phyloP scores from a whole-genome alignment of 2,888 invertebrate genomes.

The Cerastis leucographa region DNA sequence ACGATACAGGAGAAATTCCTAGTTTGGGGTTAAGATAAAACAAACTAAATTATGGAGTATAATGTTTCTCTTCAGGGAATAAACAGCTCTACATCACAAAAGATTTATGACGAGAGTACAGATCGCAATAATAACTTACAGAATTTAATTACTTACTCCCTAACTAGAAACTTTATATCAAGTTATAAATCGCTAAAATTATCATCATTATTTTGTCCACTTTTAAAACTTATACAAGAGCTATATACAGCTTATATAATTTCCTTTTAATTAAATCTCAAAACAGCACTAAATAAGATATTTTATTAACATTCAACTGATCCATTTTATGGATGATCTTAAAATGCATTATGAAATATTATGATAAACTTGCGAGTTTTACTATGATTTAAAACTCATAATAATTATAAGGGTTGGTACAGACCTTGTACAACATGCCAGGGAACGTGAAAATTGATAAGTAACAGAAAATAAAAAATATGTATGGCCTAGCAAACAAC shows the following conservation, averaged over 20 bases:
- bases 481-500: not conserved
- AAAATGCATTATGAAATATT: slow-evolving; percentile 23
- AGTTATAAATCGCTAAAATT: slow-evolving; percentile 24
- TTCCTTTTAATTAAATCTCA: slow-evolving; percentile 8
- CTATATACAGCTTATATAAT: not conserved
- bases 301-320: slow-evolving; percentile 6
- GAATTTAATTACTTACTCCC: slow-evolving; percentile 10
- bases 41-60: not conserved
- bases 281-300: slow-evolving; percentile 10
- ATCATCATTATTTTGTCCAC: slow-evolving; percentile 26
- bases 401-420: not conserved
- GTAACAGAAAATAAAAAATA: too few species aligned
- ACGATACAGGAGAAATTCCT: too few species aligned
- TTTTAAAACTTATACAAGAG: slow-evolving; percentile 13
- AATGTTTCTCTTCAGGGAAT: not conserved
- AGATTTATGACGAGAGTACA: not conserved
- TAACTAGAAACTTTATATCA: not conserved
- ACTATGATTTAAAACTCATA: slow-evolving; percentile 19
- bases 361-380: slow-evolving; percentile 28
- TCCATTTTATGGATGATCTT: slow-evolving; percentile 24
- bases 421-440: not conserved
- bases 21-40: not conserved
- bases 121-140: slow-evolving; percentile 3
- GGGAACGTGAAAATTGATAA: not conserved
- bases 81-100: not conserved